Conservation (phyloP, 1,140 invertebrate species). For the Galleria mellonella region DNA sequence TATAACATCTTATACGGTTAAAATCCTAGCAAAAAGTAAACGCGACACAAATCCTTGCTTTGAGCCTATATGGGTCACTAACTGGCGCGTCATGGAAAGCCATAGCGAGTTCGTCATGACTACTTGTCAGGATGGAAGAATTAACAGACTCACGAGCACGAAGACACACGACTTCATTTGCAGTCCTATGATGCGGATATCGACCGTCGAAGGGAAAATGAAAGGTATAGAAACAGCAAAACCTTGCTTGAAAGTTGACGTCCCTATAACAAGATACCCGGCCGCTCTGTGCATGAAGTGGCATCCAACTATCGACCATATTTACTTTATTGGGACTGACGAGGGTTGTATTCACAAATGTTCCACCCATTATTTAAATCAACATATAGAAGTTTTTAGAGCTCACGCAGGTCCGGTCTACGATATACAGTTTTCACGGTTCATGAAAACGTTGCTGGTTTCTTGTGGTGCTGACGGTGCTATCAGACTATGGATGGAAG, state of each 20-base stretch:
- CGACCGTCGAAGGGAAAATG: constrained; percentile 77
- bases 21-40: constrained; percentile 73
- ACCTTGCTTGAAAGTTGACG: constrained; percentile 60
- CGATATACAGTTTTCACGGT: constrained; percentile 85
- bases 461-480: constrained; percentile 91
- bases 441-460: constrained; percentile 83
- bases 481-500: constrained; percentile 84
- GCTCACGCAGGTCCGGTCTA: constrained; percentile 89
- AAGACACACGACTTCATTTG: constrained; percentile 74
- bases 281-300: constrained; percentile 78
- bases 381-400: constrained; percentile 81
- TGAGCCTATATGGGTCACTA: constrained; percentile 80
- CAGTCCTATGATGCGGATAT: constrained; percentile 77
- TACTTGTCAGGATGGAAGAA: constrained; percentile 75
- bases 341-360: constrained; percentile 88
- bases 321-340: constrained; percentile 88
- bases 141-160: constrained; percentile 73
- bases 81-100: constrained; percentile 70
- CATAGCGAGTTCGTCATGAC: constrained; percentile 71
- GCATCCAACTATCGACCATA: constrained; percentile 78
- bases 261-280: constrained; percentile 75
- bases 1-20: constrained; percentile 72
- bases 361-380: constrained; percentile 78
- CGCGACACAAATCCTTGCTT: constrained; percentile 75
- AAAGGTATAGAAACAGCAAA: constrained; percentile 73